Evolutionary conservation across 2,888 invertebrate genomes (phyloP).

Genomic region (Agriopis leucophaearia): DNA sequence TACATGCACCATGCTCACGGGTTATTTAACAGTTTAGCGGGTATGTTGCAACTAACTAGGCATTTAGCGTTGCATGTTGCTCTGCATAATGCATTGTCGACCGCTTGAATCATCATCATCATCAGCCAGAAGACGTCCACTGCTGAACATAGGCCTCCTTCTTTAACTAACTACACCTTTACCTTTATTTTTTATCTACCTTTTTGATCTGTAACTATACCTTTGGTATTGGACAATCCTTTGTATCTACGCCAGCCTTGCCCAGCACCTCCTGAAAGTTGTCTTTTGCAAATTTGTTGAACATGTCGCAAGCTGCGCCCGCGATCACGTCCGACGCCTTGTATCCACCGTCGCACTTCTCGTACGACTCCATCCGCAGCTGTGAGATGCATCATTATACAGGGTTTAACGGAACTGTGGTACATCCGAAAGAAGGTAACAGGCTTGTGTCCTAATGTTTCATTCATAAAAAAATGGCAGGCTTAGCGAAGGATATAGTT

Average conservation of each 20-base stretch:
- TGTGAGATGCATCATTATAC: neutral
- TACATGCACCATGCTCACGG: too few species aligned
- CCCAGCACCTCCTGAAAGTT: conserved; percentile 6
- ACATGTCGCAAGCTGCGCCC: neutral
- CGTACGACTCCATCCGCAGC: neutral
- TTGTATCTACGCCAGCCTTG: conserved; percentile 11
- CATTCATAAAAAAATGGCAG: too few species aligned
- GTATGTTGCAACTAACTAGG: conserved; percentile 42
- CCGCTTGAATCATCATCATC: conserved; percentile 22
- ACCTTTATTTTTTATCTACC: too few species aligned
- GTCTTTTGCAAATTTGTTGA: neutral
- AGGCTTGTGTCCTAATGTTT: too few species aligned
- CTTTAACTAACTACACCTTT: too few species aligned
- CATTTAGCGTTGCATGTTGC: conserved; percentile 42
- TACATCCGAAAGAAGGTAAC: too few species aligned
- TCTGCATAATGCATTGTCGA: conserved; percentile 39
- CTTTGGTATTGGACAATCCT: conserved; percentile 37
- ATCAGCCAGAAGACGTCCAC: too few species aligned
- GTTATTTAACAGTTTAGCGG: conserved; percentile 37
- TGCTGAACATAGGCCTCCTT: too few species aligned
- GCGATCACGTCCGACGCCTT: neutral
- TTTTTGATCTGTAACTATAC: conserved; percentile 14
- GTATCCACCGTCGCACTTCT: conserved; percentile 16
- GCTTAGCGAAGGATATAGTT: too few species aligned
- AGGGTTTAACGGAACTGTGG: too few species aligned